Conservation (phyloP, 2,113 vertebrate species). For the Dipodomys spectabilis region DNA sequence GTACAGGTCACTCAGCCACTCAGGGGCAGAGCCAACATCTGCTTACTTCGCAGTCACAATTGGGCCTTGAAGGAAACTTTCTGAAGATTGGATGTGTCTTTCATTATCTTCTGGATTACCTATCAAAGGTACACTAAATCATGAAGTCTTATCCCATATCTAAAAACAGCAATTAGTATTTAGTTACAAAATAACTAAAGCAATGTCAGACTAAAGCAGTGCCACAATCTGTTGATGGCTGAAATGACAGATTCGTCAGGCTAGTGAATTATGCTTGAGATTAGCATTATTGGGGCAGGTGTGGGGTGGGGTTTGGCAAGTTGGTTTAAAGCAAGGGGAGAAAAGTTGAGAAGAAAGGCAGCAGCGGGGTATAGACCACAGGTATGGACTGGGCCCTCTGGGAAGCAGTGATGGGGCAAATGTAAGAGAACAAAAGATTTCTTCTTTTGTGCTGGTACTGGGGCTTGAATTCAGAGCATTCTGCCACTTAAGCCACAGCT, state of each 20-base stretch:
- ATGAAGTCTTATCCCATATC: background rate
- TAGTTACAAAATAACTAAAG: background rate
- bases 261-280: background rate
- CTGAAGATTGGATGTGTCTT: background rate
- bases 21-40: background rate
- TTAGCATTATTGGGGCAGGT: background rate
- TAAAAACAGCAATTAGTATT: constrained; percentile 5
- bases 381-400: background rate
- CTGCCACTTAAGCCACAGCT: no score
- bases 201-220: background rate
- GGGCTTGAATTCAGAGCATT: no score
- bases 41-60: background rate
- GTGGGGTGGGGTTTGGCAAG: background rate
- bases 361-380: background rate
- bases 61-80: background rate
- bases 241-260: background rate
- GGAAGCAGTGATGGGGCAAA: background rate
- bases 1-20: background rate
- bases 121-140: background rate
- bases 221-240: background rate
- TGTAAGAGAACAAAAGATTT: background rate
- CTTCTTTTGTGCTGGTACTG: no score
- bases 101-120: background rate
- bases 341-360: background rate
- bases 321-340: background rate